Base-by-base conservation (phyloP, 2,113 vertebrate species). In the Cephalopterus ornatus region DNA sequence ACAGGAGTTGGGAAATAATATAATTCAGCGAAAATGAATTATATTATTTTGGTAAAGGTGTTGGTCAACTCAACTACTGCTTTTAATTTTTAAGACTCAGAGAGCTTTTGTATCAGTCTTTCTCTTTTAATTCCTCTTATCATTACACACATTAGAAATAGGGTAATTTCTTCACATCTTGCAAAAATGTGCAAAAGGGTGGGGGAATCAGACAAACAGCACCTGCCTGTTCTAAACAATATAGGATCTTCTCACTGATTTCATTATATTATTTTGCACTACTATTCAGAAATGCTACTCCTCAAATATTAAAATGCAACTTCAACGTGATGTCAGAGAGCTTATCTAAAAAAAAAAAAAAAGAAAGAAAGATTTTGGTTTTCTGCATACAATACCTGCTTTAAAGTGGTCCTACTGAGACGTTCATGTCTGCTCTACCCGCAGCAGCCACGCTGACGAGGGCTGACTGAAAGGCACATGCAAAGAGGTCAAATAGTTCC, bases 381-480 rank as follows among this genome's bases (percentile, higher is more conserved):
- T 73, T 62, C 63, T 41, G 30, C n/a, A 44, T 70, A 87, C 84
- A 66, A 49, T 93, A 95, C 95, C 96, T 96, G 75, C 50, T 96
- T 96, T 89, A 65, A 80, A 94, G 90, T 37, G 88, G 10, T 92
- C 93, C 85, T 84, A 46, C 67, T 89, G 22, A 26, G 93, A 90
- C 86, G 79, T 46, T 93, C 94, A 89, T 68, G 59, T 59, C 70
- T 91, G 87, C 79, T 85, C 74, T 58, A 19, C 33, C 66, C 44
- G 13, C 77, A 80, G 85, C 71, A 90, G 87, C 85, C 63, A 83
- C 28, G 9, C 14, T 33, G 91, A 32, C 55, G 24, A 10, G 65
- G 63, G 39, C 52, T 90, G 92, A 68, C 56, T 24, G 24, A 71
- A 80, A 87, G 61, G 52, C 82, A 87, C 84, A 66, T 11, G 61